Evolutionary conservation across 2,888 invertebrate genomes (phyloP), one percentile per base, ranked within the genome.

Genomic region (Ypsolopha scabrella): DNA sequence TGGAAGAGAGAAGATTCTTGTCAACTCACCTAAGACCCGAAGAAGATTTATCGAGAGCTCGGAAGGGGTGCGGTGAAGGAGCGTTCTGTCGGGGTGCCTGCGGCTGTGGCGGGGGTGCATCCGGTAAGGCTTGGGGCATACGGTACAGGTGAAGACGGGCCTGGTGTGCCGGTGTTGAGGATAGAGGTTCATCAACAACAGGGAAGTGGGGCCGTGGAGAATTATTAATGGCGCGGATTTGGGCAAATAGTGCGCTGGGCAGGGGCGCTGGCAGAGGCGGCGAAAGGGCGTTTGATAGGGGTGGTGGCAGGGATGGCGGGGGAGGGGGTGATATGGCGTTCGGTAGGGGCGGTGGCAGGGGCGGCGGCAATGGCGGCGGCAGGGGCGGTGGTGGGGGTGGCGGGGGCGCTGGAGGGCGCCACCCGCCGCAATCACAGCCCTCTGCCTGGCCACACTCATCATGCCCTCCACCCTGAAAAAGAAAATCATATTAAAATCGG

Each of bases 321-420:
- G 4, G 4, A 24, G 4, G 24, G 24, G 24, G 24, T 24, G 24
- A 24, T 24, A 24, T 24, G 24, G 24, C 4, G 24, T 24, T 24
- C 4, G 24, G 24, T 24, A 24, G 11, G 2, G 41, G 10, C 10
- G 41, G 11, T 7, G 11, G 41, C 41, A 13, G 10, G 7, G 13
- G 11, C 11, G 41, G 41, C 41, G 41, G 41, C 13, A 41, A 2
- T 3, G n/a, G 41, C 2, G 11, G 54, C 45, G 53, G 56, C 53
- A 55, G 56, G 54, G 53, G 58, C 55, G 56, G 52, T 54, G 58
- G 58, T 52, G 56, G 51, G 47, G 56, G 43, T 48, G 50, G 92
- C 92, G 65, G 93, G 93, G 65, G 63, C 62, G 74, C 70, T 63
- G 67, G 61, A 61, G 67, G 67, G 68, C 70, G 66, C 67, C 67